Conservation (phyloP, 2,113 vertebrate genomes). For the Brachypteracias leptosomus region DNA sequence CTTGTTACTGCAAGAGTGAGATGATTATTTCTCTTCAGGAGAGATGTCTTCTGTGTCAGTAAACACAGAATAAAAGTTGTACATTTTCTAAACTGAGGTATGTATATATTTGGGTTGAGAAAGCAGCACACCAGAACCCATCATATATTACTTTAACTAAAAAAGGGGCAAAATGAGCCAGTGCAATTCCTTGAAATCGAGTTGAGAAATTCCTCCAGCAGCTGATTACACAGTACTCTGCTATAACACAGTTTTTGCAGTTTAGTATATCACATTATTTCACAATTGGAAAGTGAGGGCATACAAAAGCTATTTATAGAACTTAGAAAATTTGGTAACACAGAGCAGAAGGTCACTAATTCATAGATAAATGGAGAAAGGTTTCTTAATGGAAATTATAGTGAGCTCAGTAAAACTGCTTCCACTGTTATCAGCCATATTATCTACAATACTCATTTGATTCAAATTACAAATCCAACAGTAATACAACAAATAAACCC, state of each 20-base stretch:
- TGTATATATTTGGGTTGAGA: neutral
- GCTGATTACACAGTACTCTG: neutral
- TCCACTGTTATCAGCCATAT: neutral
- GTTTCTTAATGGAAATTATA: neutral
- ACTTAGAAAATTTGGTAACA: conserved; percentile 39
- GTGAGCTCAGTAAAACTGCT: neutral
- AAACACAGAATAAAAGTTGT: neutral
- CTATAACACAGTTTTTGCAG: conserved; percentile 17
- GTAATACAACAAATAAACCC: neutral
- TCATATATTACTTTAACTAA: neutral
- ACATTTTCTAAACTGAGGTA: neutral
- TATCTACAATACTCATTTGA: neutral
- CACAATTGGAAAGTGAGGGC: conserved; percentile 20
- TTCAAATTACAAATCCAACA: neutral
- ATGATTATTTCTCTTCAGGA: neutral
- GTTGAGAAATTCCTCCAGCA: conserved; percentile 2
- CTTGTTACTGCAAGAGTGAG: neutral
- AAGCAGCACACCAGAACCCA: neutral
- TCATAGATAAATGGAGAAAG: neutral
- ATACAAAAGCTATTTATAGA: conserved; percentile 48
- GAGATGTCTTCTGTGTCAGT: neutral
- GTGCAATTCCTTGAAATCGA: neutral
- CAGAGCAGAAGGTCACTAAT: neutral
- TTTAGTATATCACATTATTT: conserved; percentile 41
- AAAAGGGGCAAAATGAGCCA: neutral